These are phyloP conservation scores for Dicentrarchus labrax DNA, from an alignment of 2,113 vertebrate genomes.

Conservation along the genomic window DNA sequence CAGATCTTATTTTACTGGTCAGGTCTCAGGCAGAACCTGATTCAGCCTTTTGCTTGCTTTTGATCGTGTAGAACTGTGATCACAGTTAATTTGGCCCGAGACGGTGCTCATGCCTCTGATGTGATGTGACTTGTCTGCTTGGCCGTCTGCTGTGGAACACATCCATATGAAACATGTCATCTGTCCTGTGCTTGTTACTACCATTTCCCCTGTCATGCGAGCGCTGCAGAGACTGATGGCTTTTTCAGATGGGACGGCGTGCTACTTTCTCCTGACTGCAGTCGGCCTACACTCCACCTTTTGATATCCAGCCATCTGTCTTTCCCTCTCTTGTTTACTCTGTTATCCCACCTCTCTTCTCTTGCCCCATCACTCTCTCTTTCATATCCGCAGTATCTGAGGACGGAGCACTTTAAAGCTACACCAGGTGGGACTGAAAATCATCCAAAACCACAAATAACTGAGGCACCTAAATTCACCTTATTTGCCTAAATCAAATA, in stretches of 20 bases:
- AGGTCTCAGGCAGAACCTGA: constrained; percentile 1
- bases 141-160: constrained; percentile 62
- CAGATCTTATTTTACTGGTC: not conserved
- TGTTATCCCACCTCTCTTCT: constrained; percentile 10
- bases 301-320: constrained; percentile 34
- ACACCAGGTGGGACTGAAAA: not conserved
- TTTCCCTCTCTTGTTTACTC: constrained; percentile 32
- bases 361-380: not conserved
- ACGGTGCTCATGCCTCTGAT: constrained; percentile 28
- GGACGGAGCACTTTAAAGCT: not conserved
- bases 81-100: constrained; percentile 1
- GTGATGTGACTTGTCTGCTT: constrained; percentile 60
- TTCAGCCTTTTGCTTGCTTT: constrained; percentile 1
- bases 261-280: constrained; percentile 54
- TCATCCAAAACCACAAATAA: not conserved
- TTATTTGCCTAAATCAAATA: not conserved
- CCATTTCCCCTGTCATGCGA: constrained; percentile 54
- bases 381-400: not conserved
- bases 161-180: constrained; percentile 73
- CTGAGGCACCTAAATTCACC: not conserved
- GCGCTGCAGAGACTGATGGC: constrained; percentile 68
- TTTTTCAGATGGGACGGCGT: constrained; percentile 73
- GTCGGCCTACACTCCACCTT: constrained; percentile 21
- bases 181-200: constrained; percentile 64
- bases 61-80: not conserved